Percentiles rank a stretch among this genome's conserved stretches.
phyloP scores from a whole-genome alignment of 2,113 vertebrate genomes.

The Oncorhynchus nerka region DNA sequence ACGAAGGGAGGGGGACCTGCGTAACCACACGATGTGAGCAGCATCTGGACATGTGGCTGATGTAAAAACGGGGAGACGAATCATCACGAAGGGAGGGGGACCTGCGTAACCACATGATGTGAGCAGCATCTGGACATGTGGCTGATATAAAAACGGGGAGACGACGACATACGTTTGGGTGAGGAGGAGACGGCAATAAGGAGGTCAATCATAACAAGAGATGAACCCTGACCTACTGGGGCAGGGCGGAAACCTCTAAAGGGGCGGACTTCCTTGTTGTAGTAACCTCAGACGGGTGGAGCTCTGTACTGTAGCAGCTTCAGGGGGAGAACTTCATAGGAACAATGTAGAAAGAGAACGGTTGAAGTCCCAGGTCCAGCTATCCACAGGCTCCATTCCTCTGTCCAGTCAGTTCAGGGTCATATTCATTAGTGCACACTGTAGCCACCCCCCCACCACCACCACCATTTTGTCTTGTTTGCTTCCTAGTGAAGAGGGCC shows the following conservation, averaged over 20 bases:
- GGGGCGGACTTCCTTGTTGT: background rate
- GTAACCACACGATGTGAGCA: background rate
- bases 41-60: conserved; percentile 36
- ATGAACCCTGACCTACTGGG: conserved; percentile 31
- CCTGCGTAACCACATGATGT: background rate
- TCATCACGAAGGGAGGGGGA: background rate
- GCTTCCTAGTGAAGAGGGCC: no score
- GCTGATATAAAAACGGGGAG: conserved; percentile 61
- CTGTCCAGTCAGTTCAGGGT: no score
- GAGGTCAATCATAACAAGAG: conserved; percentile 41
- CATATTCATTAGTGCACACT: no score
- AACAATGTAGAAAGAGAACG: background rate
- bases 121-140: conserved; percentile 22
- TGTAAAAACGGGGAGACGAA: conserved; percentile 61
- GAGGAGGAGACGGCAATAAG: conserved; percentile 37
- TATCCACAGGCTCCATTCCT: background rate
- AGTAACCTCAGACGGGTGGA: conserved; percentile 47
- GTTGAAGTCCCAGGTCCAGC: background rate
- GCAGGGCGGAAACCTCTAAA: background rate
- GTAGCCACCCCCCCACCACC: no score
- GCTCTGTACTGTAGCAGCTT: background rate
- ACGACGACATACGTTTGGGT: conserved; percentile 64
- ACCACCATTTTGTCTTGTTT: no score
- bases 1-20: background rate
- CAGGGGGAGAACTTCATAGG: background rate